Evolutionary conservation across 2,888 invertebrate species (phyloP), one percentile per base, ranked within the genome.

Genomic region (Nomada ferruginata): DNA sequence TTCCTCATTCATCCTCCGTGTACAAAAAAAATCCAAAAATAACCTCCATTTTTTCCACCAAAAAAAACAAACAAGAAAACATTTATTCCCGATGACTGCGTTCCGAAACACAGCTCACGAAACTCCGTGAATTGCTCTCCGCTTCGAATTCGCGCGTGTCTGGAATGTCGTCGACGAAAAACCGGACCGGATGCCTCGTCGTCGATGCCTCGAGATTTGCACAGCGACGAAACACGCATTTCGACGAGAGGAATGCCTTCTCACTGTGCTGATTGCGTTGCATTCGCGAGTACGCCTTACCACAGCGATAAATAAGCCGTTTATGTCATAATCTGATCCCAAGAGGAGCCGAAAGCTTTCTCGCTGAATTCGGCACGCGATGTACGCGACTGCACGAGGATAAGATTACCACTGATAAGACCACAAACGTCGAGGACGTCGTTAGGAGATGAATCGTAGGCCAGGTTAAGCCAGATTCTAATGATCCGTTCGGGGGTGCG

Each of bases 261-360:
- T 55, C 66, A 76, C 36, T 44, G 77, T 36, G 80, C 64, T 84
- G 83, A 82, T 87, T 76, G 81, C 86, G 76, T 68, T 50, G 42
- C 70, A 72, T 66, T 81, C 66, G 71, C 80, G 74, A 79, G 71
- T 83, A 64, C 74, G 59, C 66, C 74, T 61, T 79, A 75, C 59
- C 82, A 44, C 79, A 61, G 85, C 82, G 82, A 89, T 88, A 89
- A 89, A 89, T 87, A 89, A 89, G 83, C 86, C 79, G 85, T 86
- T 89, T 88, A 89, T 79, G 83, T 75, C 64, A 76, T 88, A 87
- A 88, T 88, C 82, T 86, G 86, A 88, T 88, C 79, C 83, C 47
- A 0, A 61, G 26, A 73, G 72, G 69, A 60, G 70, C 60, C 70
- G 73, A 77, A 64, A 64, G 78, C 61, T 15, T 64, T 60, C 63